Evolutionary conservation across 2,888 invertebrate genomes (phyloP).

Genomic region (Alentia gelatinosa): DNA sequence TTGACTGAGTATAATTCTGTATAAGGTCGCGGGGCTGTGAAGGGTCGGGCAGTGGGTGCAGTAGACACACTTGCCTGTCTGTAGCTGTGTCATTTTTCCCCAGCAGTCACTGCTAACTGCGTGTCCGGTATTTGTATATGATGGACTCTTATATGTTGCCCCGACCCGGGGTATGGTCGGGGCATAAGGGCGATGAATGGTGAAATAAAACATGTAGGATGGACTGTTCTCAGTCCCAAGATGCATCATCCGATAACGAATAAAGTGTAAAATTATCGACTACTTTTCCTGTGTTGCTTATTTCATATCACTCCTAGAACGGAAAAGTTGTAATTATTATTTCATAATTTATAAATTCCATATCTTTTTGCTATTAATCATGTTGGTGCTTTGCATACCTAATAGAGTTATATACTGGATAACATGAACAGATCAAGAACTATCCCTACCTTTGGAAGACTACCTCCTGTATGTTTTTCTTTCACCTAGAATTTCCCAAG

Average conservation of each 20-base stretch:
- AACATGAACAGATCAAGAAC: too few relatives aligned
- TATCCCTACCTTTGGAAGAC: too few relatives aligned
- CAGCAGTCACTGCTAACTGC: neutral
- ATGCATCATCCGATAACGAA: neutral
- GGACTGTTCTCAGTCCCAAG: constrained; percentile 12
- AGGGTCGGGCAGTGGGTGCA: neutral
- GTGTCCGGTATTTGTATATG: neutral
- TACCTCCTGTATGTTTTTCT: too few relatives aligned
- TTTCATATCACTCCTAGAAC: neutral
- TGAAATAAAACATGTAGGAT: neutral
- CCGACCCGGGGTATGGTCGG: neutral
- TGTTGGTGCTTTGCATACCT: too few relatives aligned
- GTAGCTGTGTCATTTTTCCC: neutral
- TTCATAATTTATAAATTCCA: too few relatives aligned
- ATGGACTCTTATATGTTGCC: neutral
- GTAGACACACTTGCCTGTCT: neutral
- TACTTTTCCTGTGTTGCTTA: neutral
- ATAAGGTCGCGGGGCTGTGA: neutral
- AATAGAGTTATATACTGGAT: too few relatives aligned
- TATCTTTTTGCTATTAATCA: too few relatives aligned
- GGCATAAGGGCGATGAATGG: too few relatives aligned
- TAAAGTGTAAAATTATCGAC: neutral
- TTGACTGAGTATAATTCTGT: neutral
- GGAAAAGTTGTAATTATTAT: too few relatives aligned
- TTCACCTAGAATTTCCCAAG: too few relatives aligned